A percentile compares a stretch with the other conserved stretches of the same genome.
These are phyloP conservation scores for Ichneumoninae sp. DNA, from an alignment of 2,888 invertebrate species.

Conservation along the genomic window DNA sequence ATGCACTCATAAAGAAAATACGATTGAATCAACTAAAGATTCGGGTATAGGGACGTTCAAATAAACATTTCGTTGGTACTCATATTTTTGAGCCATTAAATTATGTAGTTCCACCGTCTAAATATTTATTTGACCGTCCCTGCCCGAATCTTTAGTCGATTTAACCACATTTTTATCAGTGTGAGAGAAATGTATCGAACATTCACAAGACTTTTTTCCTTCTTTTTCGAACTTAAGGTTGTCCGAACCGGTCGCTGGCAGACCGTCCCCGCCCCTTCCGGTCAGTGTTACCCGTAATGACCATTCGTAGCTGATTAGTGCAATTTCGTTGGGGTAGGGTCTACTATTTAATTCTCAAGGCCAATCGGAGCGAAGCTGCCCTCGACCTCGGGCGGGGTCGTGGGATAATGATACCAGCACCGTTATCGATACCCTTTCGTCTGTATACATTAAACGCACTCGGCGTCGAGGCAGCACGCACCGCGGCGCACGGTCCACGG, in stretches of 20 bases:
- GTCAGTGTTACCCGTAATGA: background rate
- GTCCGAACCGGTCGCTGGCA: too few relatives aligned
- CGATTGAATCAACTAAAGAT: too few relatives aligned
- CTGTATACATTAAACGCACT: constrained; percentile 21
- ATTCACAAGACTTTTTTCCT: background rate
- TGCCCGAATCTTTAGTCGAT: too few relatives aligned
- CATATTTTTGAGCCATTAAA: too few relatives aligned
- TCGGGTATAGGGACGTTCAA: too few relatives aligned
- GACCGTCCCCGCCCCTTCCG: too few relatives aligned
- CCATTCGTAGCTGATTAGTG: background rate
- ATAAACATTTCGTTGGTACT: too few relatives aligned
- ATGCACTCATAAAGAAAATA: too few relatives aligned
- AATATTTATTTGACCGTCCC: too few relatives aligned
- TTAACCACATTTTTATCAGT: background rate
- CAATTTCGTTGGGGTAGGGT: background rate
- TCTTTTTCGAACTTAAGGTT: too few relatives aligned
- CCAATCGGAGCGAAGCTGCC: constrained; percentile 42
- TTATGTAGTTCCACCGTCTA: too few relatives aligned
- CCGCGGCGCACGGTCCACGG: constrained; percentile 33
- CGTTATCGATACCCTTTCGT: constrained; percentile 57
- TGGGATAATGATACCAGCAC: constrained; percentile 58
- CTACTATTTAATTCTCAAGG: constrained; percentile 43
- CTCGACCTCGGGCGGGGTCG: constrained; percentile 60
- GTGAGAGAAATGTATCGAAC: background rate
- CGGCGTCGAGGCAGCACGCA: constrained; percentile 15